A percentile compares a stretch with the other conserved stretches of the same genome.
phyloP scores from a whole-genome alignment of 2,113 vertebrate genomes.

The Lamprotornis superbus region DNA sequence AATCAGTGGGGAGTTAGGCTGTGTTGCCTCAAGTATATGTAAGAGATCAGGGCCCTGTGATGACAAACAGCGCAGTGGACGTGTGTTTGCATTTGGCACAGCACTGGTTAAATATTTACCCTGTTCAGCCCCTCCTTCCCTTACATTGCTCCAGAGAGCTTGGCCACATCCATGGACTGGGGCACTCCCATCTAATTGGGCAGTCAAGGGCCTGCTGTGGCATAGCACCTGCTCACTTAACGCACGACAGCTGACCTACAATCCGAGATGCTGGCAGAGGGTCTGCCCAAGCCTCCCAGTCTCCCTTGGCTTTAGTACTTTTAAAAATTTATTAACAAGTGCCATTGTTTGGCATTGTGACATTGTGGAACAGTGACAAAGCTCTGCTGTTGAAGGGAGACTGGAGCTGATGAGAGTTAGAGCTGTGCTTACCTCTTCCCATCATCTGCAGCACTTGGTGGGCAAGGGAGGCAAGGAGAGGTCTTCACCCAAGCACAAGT shows the following conservation, averaged over 20 bases:
- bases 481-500: not conserved
- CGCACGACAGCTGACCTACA: not conserved
- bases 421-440: not conserved
- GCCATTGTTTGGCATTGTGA: not conserved
- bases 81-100: slow-evolving; percentile 11
- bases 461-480: not conserved
- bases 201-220: not conserved
- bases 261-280: not conserved
- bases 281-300: not conserved
- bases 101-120: slow-evolving; percentile 31
- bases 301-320: not conserved
- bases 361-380: not conserved
- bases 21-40: not conserved
- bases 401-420: not conserved
- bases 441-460: not conserved
- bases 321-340: not conserved
- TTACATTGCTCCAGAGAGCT: not conserved
- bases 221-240: not conserved
- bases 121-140: not conserved
- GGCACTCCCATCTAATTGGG: not conserved
- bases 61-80: not conserved
- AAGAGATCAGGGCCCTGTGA: not conserved
- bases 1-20: not conserved
- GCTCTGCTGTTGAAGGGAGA: not conserved
- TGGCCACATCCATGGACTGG: not conserved